Percentiles rank a stretch among this genome's conserved stretches.
phyloP scores from a whole-genome alignment of 2,797 vertebrate genomes.

The Pantherophis alleghaniensis region DNA sequence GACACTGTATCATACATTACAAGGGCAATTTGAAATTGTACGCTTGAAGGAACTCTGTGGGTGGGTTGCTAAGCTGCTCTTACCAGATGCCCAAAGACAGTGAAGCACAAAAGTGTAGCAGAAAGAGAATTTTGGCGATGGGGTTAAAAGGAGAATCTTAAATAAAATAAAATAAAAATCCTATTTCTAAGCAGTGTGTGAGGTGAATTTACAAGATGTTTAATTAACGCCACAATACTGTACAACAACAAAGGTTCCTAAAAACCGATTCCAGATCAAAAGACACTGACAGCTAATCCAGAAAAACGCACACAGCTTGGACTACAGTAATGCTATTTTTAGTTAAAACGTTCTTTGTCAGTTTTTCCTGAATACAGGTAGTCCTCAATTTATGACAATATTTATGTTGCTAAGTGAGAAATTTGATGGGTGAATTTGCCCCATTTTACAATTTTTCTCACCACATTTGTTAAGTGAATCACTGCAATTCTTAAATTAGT shows the following conservation, averaged over 20 bases:
- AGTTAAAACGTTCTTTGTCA: not conserved
- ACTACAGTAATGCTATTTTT: not conserved
- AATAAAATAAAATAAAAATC: not conserved
- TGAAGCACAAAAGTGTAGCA: not conserved
- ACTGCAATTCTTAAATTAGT: no score
- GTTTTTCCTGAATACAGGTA: not conserved
- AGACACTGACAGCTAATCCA: not conserved
- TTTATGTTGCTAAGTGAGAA: no score
- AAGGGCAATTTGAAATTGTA: constrained; percentile 2
- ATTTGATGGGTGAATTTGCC: no score
- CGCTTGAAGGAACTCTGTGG: not conserved
- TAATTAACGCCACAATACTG: not conserved
- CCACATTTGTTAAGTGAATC: no score
- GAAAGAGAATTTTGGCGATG: not conserved
- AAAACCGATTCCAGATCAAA: not conserved
- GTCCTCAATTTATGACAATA: no score
- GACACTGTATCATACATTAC: not conserved
- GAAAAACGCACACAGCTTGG: not conserved
- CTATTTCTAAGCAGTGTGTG: not conserved
- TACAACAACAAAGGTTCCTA: not conserved
- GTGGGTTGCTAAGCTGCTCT: constrained; percentile 20
- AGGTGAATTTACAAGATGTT: not conserved
- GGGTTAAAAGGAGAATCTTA: not conserved
- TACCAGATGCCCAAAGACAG: not conserved
- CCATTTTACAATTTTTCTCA: no score